Percentiles rank a stretch among this genome's conserved stretches.
These are phyloP conservation scores for Apocheima hispidaria DNA, from an alignment of 2,888 invertebrate species.

Conservation along the genomic window DNA sequence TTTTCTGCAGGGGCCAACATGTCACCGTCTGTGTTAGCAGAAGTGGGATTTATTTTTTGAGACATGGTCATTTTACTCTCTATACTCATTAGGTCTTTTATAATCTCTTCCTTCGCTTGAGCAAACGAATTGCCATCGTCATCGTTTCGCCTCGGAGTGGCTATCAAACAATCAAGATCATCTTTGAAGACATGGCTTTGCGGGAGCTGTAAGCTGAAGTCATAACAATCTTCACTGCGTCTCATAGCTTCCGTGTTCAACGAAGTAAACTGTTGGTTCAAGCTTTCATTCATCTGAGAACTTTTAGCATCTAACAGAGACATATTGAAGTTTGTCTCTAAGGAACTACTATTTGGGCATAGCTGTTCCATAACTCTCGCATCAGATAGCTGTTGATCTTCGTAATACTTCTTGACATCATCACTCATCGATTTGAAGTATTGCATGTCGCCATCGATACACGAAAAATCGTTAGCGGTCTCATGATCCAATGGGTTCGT, in stretches of 20 bases:
- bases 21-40: slow-evolving; percentile 45
- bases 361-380: slow-evolving; percentile 73
- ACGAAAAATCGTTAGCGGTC: slow-evolving; percentile 73
- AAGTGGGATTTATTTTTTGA: slow-evolving; percentile 49
- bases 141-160: slow-evolving; percentile 68
- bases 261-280: slow-evolving; percentile 68
- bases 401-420: slow-evolving; percentile 80
- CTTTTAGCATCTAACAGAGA: slow-evolving; percentile 73
- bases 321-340: slow-evolving; percentile 77
- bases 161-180: slow-evolving; percentile 76
- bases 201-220: slow-evolving; percentile 73
- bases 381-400: slow-evolving; percentile 74
- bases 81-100: slow-evolving; percentile 79
- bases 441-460: slow-evolving; percentile 81
- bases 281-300: slow-evolving; percentile 67
- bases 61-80: slow-evolving; percentile 70
- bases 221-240: slow-evolving; percentile 76
- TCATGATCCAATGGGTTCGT: slow-evolving; percentile 67
- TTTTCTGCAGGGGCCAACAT: slow-evolving; percentile 43
- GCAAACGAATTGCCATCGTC: slow-evolving; percentile 61
- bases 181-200: slow-evolving; percentile 74
- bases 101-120: slow-evolving; percentile 76
- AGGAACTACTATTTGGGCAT: slow-evolving; percentile 71
- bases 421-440: slow-evolving; percentile 82
- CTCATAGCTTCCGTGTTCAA: slow-evolving; percentile 72